Conservation (phyloP, 2,113 vertebrate genomes). For the Trichechus manatus region DNA sequence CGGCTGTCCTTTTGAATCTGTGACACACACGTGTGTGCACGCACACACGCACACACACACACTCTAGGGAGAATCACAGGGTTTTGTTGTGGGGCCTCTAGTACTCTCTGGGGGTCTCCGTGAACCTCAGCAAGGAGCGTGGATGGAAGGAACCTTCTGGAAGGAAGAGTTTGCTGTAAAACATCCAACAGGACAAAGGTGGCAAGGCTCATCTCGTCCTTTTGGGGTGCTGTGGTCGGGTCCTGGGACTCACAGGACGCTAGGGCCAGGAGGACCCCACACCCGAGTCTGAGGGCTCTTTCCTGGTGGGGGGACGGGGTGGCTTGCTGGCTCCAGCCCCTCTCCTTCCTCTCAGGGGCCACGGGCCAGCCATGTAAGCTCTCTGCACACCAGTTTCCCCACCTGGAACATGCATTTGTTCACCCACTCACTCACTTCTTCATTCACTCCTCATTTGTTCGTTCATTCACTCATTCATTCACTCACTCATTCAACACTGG, state of each 20-base stretch:
- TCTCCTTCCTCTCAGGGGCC: no score
- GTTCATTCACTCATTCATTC: no score
- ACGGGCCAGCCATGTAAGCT: no score
- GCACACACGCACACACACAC: no score
- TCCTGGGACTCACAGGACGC: neutral
- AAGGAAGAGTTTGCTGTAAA: neutral
- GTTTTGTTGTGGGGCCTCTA: no score
- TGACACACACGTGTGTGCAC: neutral
- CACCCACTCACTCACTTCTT: neutral
- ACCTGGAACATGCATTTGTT: no score
- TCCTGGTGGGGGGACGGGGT: no score
- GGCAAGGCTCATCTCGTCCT: fast-evolving
- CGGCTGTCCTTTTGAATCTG: neutral
- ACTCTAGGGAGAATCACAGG: neutral
- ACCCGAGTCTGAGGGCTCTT: neutral
- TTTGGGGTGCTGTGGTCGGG: fast-evolving
- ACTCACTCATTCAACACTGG: neutral
- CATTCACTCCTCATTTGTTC: neutral
- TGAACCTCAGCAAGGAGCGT: neutral
- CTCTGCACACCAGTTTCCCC: no score
- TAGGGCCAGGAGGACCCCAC: neutral
- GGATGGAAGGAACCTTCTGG: neutral
- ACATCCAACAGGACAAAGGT: neutral
- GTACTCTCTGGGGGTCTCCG: neutral
- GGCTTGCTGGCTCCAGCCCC: no score